Evolutionary conservation across 2,113 vertebrate genomes (phyloP).

Genomic region (Chitala chitala): DNA sequence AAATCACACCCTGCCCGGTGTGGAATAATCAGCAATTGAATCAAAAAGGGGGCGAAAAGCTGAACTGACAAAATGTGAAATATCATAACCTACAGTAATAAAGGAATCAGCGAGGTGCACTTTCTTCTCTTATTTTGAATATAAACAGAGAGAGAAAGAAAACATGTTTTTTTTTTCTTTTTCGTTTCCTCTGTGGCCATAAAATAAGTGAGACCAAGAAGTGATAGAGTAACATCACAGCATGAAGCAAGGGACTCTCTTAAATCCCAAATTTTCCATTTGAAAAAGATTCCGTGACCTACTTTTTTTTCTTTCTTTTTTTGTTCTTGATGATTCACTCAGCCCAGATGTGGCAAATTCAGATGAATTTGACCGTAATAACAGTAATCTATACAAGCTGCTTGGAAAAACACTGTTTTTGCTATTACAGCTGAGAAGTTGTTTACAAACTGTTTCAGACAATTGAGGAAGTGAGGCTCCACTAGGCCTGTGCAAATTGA

Average conservation of each 20-base stretch:
- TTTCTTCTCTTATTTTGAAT: constrained; percentile 26
- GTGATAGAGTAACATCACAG: neutral
- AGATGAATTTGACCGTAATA: constrained; percentile 24
- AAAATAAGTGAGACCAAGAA: neutral
- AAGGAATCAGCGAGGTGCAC: constrained; percentile 54
- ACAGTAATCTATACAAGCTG: neutral
- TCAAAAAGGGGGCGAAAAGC: constrained; percentile 53
- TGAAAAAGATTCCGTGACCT: constrained; percentile 30
- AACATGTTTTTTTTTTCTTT: constrained; percentile 24
- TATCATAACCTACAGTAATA: constrained; percentile 57
- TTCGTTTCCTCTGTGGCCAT: neutral
- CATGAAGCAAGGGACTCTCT: neutral
- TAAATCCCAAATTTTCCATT: constrained; percentile 12
- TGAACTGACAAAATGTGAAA: constrained; percentile 62
- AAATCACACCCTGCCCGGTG: constrained; percentile 55
- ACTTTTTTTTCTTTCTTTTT: constrained; percentile 15
- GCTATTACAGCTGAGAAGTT: neutral
- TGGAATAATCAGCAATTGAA: constrained; percentile 61
- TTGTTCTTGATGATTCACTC: constrained; percentile 18
- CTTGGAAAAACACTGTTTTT: neutral
- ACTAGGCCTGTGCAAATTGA: neutral
- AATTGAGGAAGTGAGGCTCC: neutral
- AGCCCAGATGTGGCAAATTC: constrained; percentile 16
- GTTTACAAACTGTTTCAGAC: neutral
- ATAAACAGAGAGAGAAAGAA: constrained; percentile 29